Percentiles rank a stretch among this genome's conserved stretches.
These are phyloP conservation scores for Colius striatus DNA, from an alignment of 2,113 vertebrate species.

Conservation along the genomic window DNA sequence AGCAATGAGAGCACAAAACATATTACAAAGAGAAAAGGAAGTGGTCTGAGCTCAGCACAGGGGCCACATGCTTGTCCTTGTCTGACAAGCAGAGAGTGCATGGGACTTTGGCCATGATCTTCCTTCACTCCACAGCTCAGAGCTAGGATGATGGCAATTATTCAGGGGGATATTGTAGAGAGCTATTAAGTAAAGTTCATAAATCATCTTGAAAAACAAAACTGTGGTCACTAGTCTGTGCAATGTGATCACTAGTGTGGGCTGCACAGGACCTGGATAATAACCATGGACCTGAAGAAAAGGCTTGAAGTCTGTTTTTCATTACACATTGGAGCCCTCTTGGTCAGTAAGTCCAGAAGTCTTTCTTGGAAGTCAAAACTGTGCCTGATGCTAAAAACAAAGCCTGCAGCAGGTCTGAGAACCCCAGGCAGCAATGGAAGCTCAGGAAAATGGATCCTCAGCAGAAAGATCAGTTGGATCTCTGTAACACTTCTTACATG, in stretches of 20 bases:
- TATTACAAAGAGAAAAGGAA: neutral
- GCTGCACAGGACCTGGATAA: neutral
- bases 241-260: neutral
- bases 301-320: neutral
- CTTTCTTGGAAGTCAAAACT: neutral
- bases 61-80: neutral
- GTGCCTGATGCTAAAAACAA: neutral
- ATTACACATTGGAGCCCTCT: neutral
- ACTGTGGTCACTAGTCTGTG: neutral
- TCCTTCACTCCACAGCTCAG: neutral
- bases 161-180: neutral
- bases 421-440: neutral
- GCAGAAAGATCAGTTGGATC: neutral
- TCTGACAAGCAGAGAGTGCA: neutral
- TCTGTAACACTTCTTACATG: neutral
- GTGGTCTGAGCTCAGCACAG: neutral
- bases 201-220: neutral
- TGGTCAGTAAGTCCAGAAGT: neutral
- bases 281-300: neutral
- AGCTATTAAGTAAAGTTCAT: neutral
- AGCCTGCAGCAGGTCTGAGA: neutral
- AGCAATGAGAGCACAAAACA: neutral
- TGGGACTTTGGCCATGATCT: neutral
- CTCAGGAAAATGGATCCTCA: neutral
- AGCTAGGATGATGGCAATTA: neutral